phyloP scores from a whole-genome alignment of 23 tunicate species.

The Ascidia mentula region DNA sequence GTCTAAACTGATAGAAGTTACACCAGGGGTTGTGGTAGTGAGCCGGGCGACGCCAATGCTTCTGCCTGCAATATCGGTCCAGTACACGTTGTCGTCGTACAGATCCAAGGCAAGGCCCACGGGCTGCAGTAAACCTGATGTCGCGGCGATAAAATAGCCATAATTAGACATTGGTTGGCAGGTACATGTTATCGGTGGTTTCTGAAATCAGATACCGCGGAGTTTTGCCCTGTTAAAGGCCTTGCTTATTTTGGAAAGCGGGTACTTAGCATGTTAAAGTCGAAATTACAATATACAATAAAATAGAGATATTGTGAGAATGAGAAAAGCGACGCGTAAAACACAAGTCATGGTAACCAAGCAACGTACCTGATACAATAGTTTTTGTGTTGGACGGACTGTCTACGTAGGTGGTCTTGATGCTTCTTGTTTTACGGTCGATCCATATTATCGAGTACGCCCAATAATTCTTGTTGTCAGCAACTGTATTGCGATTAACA shows the following conservation, averaged over 20 bases:
- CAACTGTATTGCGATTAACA: background rate
- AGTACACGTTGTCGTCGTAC: constrained; percentile 67
- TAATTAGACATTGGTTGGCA: no score
- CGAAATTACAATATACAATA: no score
- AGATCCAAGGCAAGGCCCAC: constrained; percentile 64
- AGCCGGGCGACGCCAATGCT: constrained; percentile 74
- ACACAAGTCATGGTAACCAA: no score
- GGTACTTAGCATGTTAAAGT: no score
- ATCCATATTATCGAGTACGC: constrained; percentile 60
- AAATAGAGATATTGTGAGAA: no score
- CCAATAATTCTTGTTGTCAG: constrained; percentile 18
- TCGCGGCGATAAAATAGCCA: no score
- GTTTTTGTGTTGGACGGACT: constrained; percentile 14
- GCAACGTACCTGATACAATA: constrained; percentile 46
- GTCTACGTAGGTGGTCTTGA: constrained; percentile 39
- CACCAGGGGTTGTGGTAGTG: background rate
- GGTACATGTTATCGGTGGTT: no score
- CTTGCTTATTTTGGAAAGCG: no score
- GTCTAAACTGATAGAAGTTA: constrained; percentile 7
- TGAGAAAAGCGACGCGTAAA: no score
- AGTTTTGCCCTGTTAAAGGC: no score
- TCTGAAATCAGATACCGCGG: no score
- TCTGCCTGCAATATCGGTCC: constrained; percentile 65
- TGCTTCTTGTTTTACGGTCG: constrained; percentile 52
- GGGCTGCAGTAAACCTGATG: constrained; percentile 68